Base-by-base conservation (phyloP, 1,140 invertebrate genomes). In the Subanguina moxae region DNA sequence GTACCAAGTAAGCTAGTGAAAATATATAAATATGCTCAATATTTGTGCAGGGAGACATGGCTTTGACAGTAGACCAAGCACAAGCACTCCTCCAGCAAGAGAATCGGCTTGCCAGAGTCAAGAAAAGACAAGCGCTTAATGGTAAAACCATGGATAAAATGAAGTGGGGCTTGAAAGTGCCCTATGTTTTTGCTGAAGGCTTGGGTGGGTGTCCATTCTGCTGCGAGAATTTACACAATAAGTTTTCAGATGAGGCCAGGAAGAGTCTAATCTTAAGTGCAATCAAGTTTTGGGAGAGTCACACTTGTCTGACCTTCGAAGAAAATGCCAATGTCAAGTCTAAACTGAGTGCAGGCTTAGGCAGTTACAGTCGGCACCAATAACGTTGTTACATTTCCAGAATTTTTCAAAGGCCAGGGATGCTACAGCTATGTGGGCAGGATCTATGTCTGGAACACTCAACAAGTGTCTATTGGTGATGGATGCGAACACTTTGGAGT, bases 401-500 rank as follows among this genome's bases (percentile, higher is more conserved):
- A 25, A 61, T 61, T 61, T n/a, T 32, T 43, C 58, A 61, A 61
- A 25, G 58, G 28, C 13, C n/a, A 61, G 8, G 58, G 58, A 32
- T 61, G 58, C 27, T 61, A 28, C n/a, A 61, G 58, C 27, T 61
- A 61, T 25, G 58, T 61, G 58, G 58, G 58, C 28, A 30, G 28
- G 28, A 43, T 43, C 19, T 61, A 30, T 30, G 58, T 21, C 8
- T 61, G 28, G 27, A 28, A 61, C 38, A 43, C 19, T 13, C 58
- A 61, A 30, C 58, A 30, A 61, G 38, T 61, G n/a, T 25, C 19
- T 21, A 61, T 61, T 61, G 58, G 58, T 43, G 28, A 61, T 3
- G 58, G 61, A n/a, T 68, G 67, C 43, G 67, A 68, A 71, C 67
- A 68, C 3, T 66, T 68, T 38, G 38, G 46, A 42, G 17, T 66